Evolutionary conservation across 1,140 invertebrate species (phyloP).

Genomic region (Cyclina sinensis): DNA sequence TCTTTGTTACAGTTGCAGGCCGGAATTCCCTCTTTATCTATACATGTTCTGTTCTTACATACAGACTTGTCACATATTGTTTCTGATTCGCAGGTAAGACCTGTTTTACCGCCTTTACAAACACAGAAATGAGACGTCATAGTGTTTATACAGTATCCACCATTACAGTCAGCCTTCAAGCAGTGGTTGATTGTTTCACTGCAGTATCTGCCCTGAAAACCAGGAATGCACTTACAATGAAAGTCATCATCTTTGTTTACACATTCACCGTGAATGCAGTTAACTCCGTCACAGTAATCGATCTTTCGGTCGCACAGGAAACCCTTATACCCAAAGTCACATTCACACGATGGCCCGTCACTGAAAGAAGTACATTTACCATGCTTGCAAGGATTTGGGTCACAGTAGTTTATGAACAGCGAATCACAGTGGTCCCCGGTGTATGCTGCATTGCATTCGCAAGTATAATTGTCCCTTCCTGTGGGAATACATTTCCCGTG

Average conservation of each 20-base stretch:
- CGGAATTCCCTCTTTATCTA: conserved; percentile 71
- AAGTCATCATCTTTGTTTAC: conserved; percentile 9
- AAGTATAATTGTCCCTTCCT: conserved; percentile 26
- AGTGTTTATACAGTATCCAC: conserved; percentile 66
- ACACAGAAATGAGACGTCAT: conserved; percentile 89
- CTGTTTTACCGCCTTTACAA: conserved; percentile 92
- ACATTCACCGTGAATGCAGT: conserved; percentile 60
- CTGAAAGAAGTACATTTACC: conserved; percentile 3
- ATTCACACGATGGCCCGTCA: conserved; percentile 33
- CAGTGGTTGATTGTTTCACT: conserved; percentile 52
- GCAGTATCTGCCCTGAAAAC: conserved; percentile 69
- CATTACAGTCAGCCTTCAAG: conserved; percentile 55
- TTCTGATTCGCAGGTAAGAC: conserved; percentile 70
- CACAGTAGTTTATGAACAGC: conserved; percentile 30
- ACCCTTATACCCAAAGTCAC: conserved; percentile 44
- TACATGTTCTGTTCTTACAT: conserved; percentile 74
- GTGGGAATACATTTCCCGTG: conserved; percentile 43
- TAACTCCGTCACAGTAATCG: conserved; percentile 62
- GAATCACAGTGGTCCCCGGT: conserved; percentile 34
- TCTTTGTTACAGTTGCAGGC: conserved; percentile 92
- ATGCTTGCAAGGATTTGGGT: conserved; percentile 46
- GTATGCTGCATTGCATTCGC: conserved; percentile 47
- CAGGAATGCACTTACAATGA: conserved; percentile 10
- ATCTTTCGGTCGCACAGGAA: conserved; percentile 47
- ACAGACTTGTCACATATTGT: conserved; percentile 95